Conservation (phyloP, 2,888 invertebrate genomes). For the Chrysomela aeneicollis region DNA sequence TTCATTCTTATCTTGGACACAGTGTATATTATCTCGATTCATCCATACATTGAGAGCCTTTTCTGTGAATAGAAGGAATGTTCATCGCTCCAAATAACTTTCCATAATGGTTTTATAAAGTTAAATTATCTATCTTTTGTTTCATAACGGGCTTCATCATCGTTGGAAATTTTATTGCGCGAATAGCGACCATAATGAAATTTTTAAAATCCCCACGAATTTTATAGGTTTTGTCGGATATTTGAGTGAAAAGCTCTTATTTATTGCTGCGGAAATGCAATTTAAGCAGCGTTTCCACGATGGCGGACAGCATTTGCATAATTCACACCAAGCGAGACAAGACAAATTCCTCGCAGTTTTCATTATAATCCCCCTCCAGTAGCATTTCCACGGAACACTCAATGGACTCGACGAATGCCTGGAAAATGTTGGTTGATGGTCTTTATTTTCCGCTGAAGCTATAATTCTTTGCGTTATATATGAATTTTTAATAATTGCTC, state of each 20-base stretch:
- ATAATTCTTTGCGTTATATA: too few relatives aligned
- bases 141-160: constrained; percentile 16
- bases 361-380: constrained; percentile 50
- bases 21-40: too few relatives aligned
- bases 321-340: constrained; percentile 57
- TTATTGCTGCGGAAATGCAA: constrained; percentile 57
- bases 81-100: not conserved
- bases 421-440: too few relatives aligned
- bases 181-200: constrained; percentile 39
- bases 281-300: constrained; percentile 58
- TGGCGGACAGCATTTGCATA: constrained; percentile 58
- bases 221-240: constrained; percentile 40
- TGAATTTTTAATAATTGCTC: too few relatives aligned
- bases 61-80: too few relatives aligned
- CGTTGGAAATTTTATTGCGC: constrained; percentile 8
- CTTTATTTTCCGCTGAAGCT: too few relatives aligned
- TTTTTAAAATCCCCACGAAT: constrained; percentile 40
- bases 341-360: constrained; percentile 55
- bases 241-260: constrained; percentile 50
- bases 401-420: not conserved
- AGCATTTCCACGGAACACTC: not conserved
- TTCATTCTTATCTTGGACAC: too few relatives aligned
- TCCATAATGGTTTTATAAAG: constrained; percentile 5
- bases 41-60: too few relatives aligned
- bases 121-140: not conserved